Evolutionary conservation across 2,113 vertebrate species (phyloP).

Genomic region (Crotalus horridus): DNA sequence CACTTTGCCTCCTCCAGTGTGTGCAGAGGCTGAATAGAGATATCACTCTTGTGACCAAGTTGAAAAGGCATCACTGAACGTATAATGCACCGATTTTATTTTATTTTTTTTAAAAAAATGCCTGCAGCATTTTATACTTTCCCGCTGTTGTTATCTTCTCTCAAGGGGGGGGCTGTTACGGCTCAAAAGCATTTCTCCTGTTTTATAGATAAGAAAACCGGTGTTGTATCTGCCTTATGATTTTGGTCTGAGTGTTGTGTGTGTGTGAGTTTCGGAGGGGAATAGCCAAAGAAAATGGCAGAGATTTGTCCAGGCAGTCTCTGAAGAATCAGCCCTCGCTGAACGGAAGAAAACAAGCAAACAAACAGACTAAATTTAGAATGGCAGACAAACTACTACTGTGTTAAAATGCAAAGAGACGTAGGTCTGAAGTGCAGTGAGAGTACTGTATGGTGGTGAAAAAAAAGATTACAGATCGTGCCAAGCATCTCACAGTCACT

Average conservation of each 20-base stretch:
- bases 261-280: not conserved
- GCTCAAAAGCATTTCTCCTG: not conserved
- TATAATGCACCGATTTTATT: not conserved
- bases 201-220: not conserved
- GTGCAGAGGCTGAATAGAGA: not conserved
- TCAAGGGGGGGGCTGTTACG: not conserved
- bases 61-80: accelerated
- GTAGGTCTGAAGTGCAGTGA: not conserved
- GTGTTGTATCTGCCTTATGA: not conserved
- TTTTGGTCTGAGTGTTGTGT: not conserved
- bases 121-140: not conserved
- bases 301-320: not conserved
- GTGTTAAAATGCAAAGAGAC: no score
- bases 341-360: not conserved
- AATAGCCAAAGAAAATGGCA: not conserved
- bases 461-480: not conserved
- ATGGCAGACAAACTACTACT: not conserved
- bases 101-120: not conserved
- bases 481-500: not conserved
- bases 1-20: not conserved
- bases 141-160: not conserved
- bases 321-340: not conserved
- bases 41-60: not conserved
- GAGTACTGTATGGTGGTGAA: no score
- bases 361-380: not conserved